These are phyloP conservation scores for Molorchus minor DNA, from an alignment of 2,888 invertebrate species.

Conservation along the genomic window DNA sequence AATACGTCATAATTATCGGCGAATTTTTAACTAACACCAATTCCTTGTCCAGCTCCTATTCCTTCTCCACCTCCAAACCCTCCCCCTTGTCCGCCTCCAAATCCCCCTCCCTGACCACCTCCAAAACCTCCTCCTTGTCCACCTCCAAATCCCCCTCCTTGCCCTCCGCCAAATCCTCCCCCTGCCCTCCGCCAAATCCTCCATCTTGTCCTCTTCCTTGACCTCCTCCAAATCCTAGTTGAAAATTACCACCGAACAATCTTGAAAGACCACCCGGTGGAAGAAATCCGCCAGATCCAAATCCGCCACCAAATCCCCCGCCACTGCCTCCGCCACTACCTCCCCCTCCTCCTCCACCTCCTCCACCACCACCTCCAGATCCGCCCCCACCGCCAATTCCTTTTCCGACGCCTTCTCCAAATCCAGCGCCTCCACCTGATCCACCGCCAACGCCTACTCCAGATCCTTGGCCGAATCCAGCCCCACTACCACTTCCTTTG, in stretches of 20 bases:
- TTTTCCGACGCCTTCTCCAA: background rate
- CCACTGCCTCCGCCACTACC: background rate
- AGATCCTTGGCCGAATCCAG: background rate
- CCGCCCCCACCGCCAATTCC: constrained; percentile 3
- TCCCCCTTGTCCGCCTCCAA: background rate
- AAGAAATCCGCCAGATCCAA: background rate
- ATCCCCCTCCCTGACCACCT: constrained; percentile 4
- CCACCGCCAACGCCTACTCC: background rate
- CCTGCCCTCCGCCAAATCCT: constrained; percentile 3
- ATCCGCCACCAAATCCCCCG: background rate
- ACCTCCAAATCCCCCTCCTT: background rate
- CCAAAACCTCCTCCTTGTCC: constrained; percentile 13
- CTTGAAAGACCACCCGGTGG: background rate
- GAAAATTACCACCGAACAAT: background rate
- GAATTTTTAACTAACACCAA: no score
- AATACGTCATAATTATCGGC: no score
- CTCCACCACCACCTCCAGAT: background rate
- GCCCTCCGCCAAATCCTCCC: background rate
- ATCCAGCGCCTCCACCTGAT: background rate
- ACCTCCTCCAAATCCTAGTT: constrained; percentile 4
- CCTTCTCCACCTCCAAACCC: background rate
- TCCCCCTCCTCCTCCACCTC: background rate
- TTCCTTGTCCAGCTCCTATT: constrained; percentile 24
- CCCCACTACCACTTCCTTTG: background rate
- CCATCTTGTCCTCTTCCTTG: background rate